Percentiles rank a stretch among this genome's conserved stretches.
Evolutionary conservation across 2,888 invertebrate species (phyloP).

Genomic region (Tetheella fluctuosa): DNA sequence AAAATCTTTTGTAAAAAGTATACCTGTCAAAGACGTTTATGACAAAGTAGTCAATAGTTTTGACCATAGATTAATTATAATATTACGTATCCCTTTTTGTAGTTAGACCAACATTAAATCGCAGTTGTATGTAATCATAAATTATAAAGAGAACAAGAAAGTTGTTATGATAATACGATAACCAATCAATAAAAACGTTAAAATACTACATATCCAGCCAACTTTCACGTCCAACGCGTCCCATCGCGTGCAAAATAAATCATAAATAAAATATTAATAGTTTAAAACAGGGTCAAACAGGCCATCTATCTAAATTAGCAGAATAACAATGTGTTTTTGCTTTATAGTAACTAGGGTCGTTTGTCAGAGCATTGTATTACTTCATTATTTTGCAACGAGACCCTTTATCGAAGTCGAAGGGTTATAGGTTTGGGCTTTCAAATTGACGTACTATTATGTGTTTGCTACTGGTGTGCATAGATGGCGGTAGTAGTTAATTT

Average conservation of each 20-base stretch:
- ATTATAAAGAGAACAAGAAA: too few species aligned
- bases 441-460: constrained; percentile 11
- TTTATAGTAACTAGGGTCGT: constrained; percentile 14
- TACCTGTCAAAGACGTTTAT: too few species aligned
- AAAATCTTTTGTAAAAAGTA: too few species aligned
- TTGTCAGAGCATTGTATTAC: constrained; percentile 19
- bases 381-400: constrained; percentile 45
- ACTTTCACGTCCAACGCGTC: neutral
- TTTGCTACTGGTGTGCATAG: neutral
- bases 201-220: neutral
- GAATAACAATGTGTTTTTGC: neutral
- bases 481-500: neutral
- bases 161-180: neutral
- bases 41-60: too few species aligned
- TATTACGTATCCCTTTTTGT: too few species aligned
- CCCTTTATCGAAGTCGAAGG: constrained; percentile 21
- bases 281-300: neutral
- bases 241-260: neutral
- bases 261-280: neutral
- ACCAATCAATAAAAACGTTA: neutral
- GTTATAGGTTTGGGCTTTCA: constrained; percentile 15
- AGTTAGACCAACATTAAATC: too few species aligned
- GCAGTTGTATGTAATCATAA: too few species aligned
- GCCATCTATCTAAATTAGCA: neutral
- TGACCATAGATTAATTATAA: too few species aligned